Base-by-base conservation (phyloP, 2,113 vertebrate species). In the Thunnus thynnus region DNA sequence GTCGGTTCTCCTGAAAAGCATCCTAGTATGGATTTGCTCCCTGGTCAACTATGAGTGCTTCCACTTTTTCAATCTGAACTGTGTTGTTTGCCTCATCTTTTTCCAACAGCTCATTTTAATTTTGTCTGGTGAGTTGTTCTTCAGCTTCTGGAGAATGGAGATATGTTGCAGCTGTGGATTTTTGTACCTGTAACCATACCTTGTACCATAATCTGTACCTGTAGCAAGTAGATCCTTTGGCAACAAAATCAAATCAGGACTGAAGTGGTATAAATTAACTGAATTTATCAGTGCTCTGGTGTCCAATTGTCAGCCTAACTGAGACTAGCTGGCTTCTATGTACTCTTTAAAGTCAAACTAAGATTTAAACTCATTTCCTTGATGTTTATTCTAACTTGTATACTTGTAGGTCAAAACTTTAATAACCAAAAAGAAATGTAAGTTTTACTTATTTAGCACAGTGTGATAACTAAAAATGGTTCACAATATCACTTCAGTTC, bases 21-120 rank as follows among this genome's bases (percentile, higher is more conserved):
- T 86, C 86, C 79, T 55, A 1, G 67, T 84, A 80, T 86, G 82
- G 82, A 86, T 86, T 83, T 81, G 68, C 68, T 89, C 76, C 80
- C 82, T 66, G 58, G 78, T 60, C 76, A 58, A 62, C 68, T 85
- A 61, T 69, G 71, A 80, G 77, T 48, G 13, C 68, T 22, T 62
- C 77, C 51, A 46, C 48, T 81, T 74, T 72, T 67, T 76, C 30
- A 72, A 60, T 72, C 63, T 69, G 44, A 80, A 82, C 62, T 54
- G 61, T 70, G 47, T 30, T 81, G 25, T 13, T 75, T 27, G 68
- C 69, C 55, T 72, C 54, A 70, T 63, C 58, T 73, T 80, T 76
- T 65, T 44, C 27, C 13, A 61, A 47, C 69, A 62, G 41, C 60
- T 75, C 41, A 68, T 41, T 41, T 41, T 86, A 54, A 47, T 80